Evolutionary conservation across 1,140 invertebrate species (phyloP), one percentile per base, ranked within the genome.

Genomic region (Hyphantria cunea): DNA sequence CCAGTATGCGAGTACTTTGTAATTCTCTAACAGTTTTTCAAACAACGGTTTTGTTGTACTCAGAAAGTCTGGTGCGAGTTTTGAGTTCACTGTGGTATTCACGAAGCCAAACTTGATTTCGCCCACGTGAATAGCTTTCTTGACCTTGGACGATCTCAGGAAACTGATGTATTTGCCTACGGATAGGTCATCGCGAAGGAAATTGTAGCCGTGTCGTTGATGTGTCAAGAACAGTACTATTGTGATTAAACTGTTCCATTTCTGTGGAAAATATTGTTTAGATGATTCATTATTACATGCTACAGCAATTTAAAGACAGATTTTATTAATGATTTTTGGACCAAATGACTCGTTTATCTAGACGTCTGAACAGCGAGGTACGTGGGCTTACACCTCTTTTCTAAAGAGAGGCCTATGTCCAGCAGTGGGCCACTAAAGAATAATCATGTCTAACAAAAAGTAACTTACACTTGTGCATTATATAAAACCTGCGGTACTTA

Each of bases 41-140:
- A 97, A 82, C 90, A 93, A 92, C 0, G 92, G 91, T 66, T 95
- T 94, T 8, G 95, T 91, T 6, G 95, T 96, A 72, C 95, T 93
- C 91, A 97, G 94, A 12, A 97, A 92, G 83, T 98, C 97, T 5
- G 89, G 84, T 5, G 93, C 89, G 17, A 97, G 76, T 70, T 94
- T 83, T 5, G 76, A 69, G 68, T 95, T 94, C 2, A 95, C 94
- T 0, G 80, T 86, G 12, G 78, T 58, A 70, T 91, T 92, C 14
- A 90, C 79, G 12, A 76, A 86, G 61, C 77, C 78, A 66, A 88
- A 92, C 4, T 78, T 74, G 0, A 87, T 83, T 54, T 95, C 94
- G 65, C 87, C 91, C 62, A 90, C 92, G 45, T 80, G 91, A 61
- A 86, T 89, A 48, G 84, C 93, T 63, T 41, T 86, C 69, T 78